Percentiles rank a stretch among this genome's conserved stretches.
phyloP scores from a whole-genome alignment of 2,797 vertebrate genomes.

The Denticeps clupeoides region DNA sequence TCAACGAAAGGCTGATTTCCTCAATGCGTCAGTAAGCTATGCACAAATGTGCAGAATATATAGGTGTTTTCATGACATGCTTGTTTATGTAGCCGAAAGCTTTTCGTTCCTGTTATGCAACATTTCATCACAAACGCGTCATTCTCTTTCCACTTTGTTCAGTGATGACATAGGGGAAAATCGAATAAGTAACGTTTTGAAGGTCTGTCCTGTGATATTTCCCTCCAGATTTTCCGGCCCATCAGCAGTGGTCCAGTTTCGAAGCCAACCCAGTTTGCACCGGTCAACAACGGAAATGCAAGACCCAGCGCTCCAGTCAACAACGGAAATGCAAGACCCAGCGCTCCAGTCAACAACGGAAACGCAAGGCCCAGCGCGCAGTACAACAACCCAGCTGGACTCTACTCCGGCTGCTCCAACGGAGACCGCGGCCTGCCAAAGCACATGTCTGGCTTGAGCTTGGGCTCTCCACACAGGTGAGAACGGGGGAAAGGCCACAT shows the following conservation, averaged over 20 bases:
- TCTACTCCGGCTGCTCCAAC: slow-evolving; percentile 48
- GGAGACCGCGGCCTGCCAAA: slow-evolving; percentile 58
- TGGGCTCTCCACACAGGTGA: slow-evolving; percentile 71
- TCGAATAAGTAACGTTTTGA: background rate
- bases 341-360: slow-evolving; percentile 44
- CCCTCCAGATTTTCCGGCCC: slow-evolving; percentile 69
- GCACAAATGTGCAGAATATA: too few relatives aligned
- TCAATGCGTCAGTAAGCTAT: too few relatives aligned
- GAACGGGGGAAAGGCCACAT: too few relatives aligned
- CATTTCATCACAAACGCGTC: too few relatives aligned
- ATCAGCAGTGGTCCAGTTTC: slow-evolving; percentile 54
- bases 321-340: slow-evolving; percentile 43
- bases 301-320: too few relatives aligned
- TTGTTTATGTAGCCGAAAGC: too few relatives aligned
- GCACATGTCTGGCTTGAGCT: slow-evolving; percentile 74
- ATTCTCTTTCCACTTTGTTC: too few relatives aligned
- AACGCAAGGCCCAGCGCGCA: slow-evolving; percentile 51
- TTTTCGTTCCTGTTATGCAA: too few relatives aligned
- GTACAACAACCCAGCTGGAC: slow-evolving; percentile 65
- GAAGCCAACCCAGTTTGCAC: slow-evolving; percentile 52
- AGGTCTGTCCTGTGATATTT: slow-evolving; percentile 1
- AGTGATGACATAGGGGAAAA: too few relatives aligned
- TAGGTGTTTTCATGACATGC: too few relatives aligned
- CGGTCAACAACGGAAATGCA: too few relatives aligned
- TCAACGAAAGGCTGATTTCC: too few relatives aligned